These are phyloP conservation scores for Seriola aureovittata DNA, from an alignment of 2,113 vertebrate species.

Conservation along the genomic window DNA sequence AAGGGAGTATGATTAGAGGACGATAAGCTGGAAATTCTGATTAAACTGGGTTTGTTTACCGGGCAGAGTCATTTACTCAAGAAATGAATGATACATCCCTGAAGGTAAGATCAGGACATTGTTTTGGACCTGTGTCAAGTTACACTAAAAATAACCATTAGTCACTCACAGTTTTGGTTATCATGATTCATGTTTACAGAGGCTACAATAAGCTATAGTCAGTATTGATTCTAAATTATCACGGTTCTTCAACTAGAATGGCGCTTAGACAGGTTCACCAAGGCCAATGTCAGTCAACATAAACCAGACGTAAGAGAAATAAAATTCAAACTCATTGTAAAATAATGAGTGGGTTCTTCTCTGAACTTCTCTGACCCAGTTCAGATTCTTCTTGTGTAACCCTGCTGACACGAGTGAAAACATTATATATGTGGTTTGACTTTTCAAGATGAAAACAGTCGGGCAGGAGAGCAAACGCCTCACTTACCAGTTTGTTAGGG, in stretches of 20 bases:
- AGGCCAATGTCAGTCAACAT: no score
- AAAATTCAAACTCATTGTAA: no score
- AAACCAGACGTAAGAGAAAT: no score
- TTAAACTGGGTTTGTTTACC: neutral
- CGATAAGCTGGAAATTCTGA: slow-evolving; percentile 36
- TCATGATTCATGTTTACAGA: neutral
- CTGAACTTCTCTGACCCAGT: no score
- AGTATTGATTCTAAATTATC: neutral
- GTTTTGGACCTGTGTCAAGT: neutral
- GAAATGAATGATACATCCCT: neutral
- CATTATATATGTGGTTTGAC: neutral
- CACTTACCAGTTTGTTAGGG: neutral
- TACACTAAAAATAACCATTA: neutral
- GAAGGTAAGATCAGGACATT: neutral
- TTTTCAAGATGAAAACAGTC: neutral
- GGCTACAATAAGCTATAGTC: neutral
- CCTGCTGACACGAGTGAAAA: no score
- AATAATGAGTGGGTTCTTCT: no score
- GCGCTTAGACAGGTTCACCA: no score
- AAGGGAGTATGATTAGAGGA: slow-evolving; percentile 20
- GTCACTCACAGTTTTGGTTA: neutral
- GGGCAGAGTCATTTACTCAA: neutral
- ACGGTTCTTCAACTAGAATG: neutral
- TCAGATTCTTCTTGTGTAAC: no score
- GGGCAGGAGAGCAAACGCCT: neutral